Evolutionary conservation across 1,140 invertebrate species (phyloP).

Genomic region (Bicyclus anynana): DNA sequence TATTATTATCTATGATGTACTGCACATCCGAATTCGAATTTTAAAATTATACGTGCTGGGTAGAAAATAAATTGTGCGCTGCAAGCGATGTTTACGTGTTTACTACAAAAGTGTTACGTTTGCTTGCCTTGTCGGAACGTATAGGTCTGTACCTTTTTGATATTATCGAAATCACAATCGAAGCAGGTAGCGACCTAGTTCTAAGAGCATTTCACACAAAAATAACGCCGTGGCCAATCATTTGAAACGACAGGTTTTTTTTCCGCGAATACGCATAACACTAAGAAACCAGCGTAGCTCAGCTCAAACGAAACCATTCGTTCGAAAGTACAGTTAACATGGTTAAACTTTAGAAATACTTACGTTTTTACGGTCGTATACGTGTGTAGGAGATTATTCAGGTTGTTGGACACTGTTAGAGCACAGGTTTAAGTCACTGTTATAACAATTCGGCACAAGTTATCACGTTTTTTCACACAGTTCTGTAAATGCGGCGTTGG

Average conservation of each 20-base stretch:
- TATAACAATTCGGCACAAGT: constrained; percentile 18
- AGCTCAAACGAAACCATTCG: constrained; percentile 53
- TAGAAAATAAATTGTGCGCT: background rate
- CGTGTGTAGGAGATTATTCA: constrained; percentile 46
- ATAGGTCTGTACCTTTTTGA: background rate
- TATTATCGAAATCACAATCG: background rate
- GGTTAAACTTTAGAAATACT: constrained; percentile 55
- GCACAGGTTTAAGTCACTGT: constrained; percentile 43
- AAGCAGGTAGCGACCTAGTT: constrained; percentile 35
- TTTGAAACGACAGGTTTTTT: constrained; percentile 58
- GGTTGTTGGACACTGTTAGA: constrained; percentile 30
- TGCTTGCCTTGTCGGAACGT: background rate
- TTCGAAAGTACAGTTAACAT: constrained; percentile 62
- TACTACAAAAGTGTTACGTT: background rate
- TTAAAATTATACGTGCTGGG: too few relatives aligned
- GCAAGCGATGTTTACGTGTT: background rate
- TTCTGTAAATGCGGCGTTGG: constrained; percentile 46
- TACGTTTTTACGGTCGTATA: constrained; percentile 47
- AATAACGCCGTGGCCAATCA: constrained; percentile 42
- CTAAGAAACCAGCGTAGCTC: constrained; percentile 50
- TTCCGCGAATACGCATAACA: constrained; percentile 53
- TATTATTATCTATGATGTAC: too few relatives aligned
- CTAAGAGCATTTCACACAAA: constrained; percentile 36
- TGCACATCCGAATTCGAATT: too few relatives aligned
- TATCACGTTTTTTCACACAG: constrained; percentile 50